Base-by-base conservation (phyloP, 2,888 invertebrate species). In the Lasioglossum calceatum region DNA sequence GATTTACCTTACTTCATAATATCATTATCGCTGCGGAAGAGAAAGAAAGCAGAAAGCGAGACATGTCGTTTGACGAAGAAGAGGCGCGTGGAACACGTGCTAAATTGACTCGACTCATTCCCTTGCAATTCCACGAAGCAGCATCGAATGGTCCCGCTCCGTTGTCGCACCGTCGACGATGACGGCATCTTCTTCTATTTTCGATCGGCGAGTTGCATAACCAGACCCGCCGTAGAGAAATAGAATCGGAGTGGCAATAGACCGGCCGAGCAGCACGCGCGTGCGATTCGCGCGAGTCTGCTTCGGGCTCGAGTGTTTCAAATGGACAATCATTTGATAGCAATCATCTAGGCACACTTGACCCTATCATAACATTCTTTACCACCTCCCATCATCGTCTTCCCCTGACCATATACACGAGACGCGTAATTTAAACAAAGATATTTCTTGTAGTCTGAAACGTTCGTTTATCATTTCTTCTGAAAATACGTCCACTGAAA, bases 151-250 rank as follows among this genome's bases (percentile, higher is more conserved):
- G 77, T 82, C 82, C 84, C 79, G 72, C 82, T 81, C 79, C 64
- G 84, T 88, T 82, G 90, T 89, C 84, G 89, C 89, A 39, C 79
- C 84, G 86, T 72, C 84, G 82, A 84, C 85, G 82, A 75, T 81
- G 85, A 79, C 82, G 89, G 84, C 86, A 74, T 78, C 90, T 86
- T 89, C 89, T 90, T 91, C 92, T 91, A 91, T 91, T 91, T 91
- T 89, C 88, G 91, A 92, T 88, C 88, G 71, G 64, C 82, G 83
- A 76, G 87, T 91, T 91, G 84, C 90, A 87, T 91, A 91, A 89
- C 86, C 84, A 74, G 82, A 58, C 87, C 81, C 84, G 76, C 54
- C 73, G 86, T 82, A 74, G 81, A 87, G 84, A 75, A 90, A 89
- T 80, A 84, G 91, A 87, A 85, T 83, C 86, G 78, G 79, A 81